Evolutionary conservation across 2,888 invertebrate genomes (phyloP).

Genomic region (Macrophya annulata): DNA sequence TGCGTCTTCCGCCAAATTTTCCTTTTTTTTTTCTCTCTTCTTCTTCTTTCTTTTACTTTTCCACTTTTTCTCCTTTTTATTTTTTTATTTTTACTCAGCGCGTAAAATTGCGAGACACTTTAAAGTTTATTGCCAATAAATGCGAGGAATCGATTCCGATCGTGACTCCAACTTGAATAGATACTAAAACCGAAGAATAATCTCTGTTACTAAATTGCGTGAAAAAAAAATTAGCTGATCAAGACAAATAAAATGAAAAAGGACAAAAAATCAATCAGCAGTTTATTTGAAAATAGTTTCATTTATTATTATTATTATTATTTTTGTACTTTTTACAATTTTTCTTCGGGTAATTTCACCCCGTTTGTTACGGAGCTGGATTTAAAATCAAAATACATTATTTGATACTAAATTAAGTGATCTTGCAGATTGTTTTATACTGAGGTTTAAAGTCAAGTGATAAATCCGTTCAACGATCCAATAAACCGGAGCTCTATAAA

Average conservation of each 20-base stretch:
- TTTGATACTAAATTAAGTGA: neutral
- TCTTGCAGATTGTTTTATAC: neutral
- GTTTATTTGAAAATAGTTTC: neutral
- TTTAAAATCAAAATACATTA: neutral
- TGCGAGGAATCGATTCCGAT: constrained; percentile 34
- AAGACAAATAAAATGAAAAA: neutral
- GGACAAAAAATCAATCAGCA: neutral
- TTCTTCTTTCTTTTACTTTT: neutral
- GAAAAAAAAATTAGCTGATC: neutral
- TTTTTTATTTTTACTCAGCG: neutral
- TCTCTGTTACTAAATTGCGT: neutral
- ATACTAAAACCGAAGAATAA: neutral
- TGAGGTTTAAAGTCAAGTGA: neutral
- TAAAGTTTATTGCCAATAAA: constrained; percentile 39
- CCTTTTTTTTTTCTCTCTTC: neutral
- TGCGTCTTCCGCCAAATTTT: constrained; percentile 33
- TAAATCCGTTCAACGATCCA: neutral
- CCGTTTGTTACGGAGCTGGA: neutral
- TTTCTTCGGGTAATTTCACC: neutral
- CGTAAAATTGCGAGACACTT: constrained; percentile 47
- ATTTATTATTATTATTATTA: neutral
- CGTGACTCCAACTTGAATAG: constrained; percentile 16
- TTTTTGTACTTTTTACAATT: neutral
- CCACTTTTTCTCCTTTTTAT: neutral
- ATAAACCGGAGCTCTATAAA: neutral